Evolutionary conservation across 2,797 vertebrate species (phyloP).

Genomic region (Lycodopsis pacificus): DNA sequence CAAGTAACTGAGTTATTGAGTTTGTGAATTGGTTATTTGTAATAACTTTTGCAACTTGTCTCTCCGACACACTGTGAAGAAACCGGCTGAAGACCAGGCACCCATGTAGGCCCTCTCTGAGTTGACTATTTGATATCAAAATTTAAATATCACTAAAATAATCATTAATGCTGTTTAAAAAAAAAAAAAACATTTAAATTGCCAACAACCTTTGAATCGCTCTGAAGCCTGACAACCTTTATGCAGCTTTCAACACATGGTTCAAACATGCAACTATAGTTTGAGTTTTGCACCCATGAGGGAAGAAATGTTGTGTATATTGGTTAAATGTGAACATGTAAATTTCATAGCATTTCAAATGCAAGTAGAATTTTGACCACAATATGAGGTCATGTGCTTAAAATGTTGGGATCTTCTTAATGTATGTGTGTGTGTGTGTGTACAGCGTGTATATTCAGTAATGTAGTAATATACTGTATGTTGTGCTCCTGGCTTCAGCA

Average conservation of each 20-base stretch:
- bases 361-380: constrained; percentile 2
- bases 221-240: neutral
- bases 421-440: neutral
- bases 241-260: constrained; percentile 3
- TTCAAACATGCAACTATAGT: neutral
- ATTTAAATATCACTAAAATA: neutral
- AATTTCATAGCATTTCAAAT: constrained; percentile 16
- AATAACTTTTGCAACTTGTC: neutral
- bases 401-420: neutral
- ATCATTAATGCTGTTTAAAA: neutral
- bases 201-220: neutral
- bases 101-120: neutral
- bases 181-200: no score
- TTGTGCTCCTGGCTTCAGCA: constrained; percentile 8
- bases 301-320: neutral
- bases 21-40: neutral
- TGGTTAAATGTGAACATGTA: constrained; percentile 34
- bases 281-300: constrained; percentile 3
- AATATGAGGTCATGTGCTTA: neutral
- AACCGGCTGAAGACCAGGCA: neutral
- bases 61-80: neutral
- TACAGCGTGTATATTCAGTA: neutral
- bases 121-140: neutral
- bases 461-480: neutral
- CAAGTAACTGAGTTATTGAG: constrained; percentile 11